A percentile compares a stretch with the other conserved stretches of the same genome.
phyloP scores from a whole-genome alignment of 1,140 invertebrate genomes.

The Lepidurus packardi region DNA sequence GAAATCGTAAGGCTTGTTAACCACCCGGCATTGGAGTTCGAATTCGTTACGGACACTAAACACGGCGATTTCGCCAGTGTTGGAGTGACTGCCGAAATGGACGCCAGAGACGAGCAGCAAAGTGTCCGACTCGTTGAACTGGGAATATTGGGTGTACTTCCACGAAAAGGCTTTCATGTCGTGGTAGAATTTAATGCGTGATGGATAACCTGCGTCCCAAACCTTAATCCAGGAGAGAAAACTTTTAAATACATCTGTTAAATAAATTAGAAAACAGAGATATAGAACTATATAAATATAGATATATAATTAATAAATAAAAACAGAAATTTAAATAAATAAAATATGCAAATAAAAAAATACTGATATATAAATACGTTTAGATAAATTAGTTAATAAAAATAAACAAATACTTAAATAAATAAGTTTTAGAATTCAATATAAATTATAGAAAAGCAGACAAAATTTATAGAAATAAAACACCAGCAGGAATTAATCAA shows the following conservation, averaged over 20 bases:
- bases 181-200: constrained; percentile 61
- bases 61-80: constrained; percentile 81
- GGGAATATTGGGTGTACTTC: constrained; percentile 85
- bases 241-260: background rate
- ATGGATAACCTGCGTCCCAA: constrained; percentile 69
- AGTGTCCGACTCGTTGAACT: constrained; percentile 79
- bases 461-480: no score
- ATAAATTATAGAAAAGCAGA: no score
- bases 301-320: constrained; percentile 30
- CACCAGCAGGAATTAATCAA: no score
- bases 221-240: constrained; percentile 51
- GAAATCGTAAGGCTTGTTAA: constrained; percentile 82
- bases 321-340: no score
- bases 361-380: no score
- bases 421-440: no score
- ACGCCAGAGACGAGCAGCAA: constrained; percentile 78
- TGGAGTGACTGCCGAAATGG: constrained; percentile 67
- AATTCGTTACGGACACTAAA: constrained; percentile 68
- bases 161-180: constrained; percentile 80
- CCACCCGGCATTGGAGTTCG: constrained; percentile 68
- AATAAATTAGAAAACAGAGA: background rate
- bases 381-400: no score
- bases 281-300: background rate
- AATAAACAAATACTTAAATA: no score
- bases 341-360: no score